Percentiles rank a stretch among this genome's conserved stretches.
phyloP scores from a whole-genome alignment of 2,797 vertebrate species.

The Halcyon badia region DNA sequence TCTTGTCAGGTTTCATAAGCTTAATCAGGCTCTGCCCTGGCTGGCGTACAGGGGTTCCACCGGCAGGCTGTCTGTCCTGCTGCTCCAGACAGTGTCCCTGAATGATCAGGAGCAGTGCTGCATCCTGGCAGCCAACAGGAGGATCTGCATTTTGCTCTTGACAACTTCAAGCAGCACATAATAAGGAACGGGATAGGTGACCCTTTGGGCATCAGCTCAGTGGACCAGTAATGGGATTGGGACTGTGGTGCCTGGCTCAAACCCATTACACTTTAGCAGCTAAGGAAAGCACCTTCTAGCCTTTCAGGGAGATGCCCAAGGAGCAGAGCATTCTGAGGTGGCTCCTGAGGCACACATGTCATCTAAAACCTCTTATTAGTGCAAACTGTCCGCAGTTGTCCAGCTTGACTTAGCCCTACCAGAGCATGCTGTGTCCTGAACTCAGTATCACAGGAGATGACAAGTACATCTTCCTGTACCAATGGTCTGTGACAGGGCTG shows the following conservation, averaged over 20 bases:
- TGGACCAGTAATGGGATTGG: neutral
- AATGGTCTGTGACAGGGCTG: neutral
- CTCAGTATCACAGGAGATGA: neutral
- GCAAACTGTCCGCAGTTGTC: neutral
- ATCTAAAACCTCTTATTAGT: neutral
- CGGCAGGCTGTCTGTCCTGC: neutral
- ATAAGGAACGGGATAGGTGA: neutral
- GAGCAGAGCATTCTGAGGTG: neutral
- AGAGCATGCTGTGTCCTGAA: neutral
- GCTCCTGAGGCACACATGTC: neutral
- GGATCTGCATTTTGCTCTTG: neutral
- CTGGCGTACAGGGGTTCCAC: neutral
- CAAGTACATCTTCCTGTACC: neutral
- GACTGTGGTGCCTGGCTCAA: neutral
- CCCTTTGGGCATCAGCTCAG: neutral
- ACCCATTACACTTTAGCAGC: neutral
- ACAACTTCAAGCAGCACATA: neutral
- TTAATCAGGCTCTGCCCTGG: conserved; percentile 26
- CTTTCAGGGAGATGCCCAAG: neutral
- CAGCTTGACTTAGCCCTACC: neutral
- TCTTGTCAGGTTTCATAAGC: conserved; percentile 60
- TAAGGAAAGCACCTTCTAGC: neutral
- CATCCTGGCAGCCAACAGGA: neutral
- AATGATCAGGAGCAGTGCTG: neutral
- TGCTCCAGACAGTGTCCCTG: neutral